Evolutionary conservation across 2,888 invertebrate species (phyloP).

Genomic region (Dione juno): DNA sequence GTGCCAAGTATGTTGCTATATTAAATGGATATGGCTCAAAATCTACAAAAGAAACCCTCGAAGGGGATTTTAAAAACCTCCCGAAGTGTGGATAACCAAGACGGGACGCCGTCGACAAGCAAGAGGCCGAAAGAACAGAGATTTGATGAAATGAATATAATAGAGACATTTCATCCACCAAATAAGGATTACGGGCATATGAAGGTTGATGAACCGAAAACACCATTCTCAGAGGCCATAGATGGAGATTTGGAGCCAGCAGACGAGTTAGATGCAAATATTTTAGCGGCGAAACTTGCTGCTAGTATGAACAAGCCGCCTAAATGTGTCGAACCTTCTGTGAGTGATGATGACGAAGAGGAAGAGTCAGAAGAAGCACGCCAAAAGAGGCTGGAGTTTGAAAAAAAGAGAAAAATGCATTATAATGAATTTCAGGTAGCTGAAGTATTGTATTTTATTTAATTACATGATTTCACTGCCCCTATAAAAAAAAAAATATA

Average conservation of each 20-base stretch:
- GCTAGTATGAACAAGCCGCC: constrained; percentile 81
- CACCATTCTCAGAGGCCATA: constrained; percentile 88
- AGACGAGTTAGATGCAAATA: constrained; percentile 86
- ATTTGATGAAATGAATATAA: constrained; percentile 99
- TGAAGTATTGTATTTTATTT: not conserved
- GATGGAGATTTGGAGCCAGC: constrained; percentile 84
- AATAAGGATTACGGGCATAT: constrained; percentile 99
- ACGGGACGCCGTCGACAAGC: constrained; percentile 73
- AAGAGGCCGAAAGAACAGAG: constrained; percentile 87
- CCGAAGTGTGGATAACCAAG: constrained; percentile 92
- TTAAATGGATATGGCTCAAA: constrained; percentile 86
- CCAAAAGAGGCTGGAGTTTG: constrained; percentile 90
- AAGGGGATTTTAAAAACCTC: constrained; percentile 97
- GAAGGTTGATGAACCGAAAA: constrained; percentile 98
- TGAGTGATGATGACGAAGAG: constrained; percentile 84
- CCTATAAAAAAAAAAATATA: too few relatives aligned
- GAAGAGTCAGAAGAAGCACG: constrained; percentile 85
- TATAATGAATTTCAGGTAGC: constrained; percentile 94
- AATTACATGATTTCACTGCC: too few relatives aligned
- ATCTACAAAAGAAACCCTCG: constrained; percentile 91
- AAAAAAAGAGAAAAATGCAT: constrained; percentile 96
- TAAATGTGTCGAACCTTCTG: constrained; percentile 73
- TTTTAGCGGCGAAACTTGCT: constrained; percentile 89
- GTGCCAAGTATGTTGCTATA: constrained; percentile 55
- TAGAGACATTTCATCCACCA: constrained; percentile 98